Evolutionary conservation across 2,888 invertebrate genomes (phyloP).

Genomic region (Chymomyza caudatula): DNA sequence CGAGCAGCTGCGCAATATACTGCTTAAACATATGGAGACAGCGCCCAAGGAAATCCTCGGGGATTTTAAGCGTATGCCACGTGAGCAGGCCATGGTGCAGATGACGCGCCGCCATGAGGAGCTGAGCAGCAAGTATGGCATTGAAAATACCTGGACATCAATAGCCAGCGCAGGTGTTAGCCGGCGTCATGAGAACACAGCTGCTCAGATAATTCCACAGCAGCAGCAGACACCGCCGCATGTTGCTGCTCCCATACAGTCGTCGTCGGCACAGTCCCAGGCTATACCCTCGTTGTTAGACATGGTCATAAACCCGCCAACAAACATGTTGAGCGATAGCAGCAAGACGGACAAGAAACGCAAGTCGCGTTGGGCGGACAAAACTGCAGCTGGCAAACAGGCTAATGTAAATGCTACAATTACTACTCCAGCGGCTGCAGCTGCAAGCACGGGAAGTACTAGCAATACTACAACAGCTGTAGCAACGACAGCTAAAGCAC

Average conservation of each 20-base stretch:
- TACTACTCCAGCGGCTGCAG: not conserved
- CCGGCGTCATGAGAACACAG: conserved; percentile 34
- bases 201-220: conserved; percentile 19
- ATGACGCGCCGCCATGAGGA: conserved; percentile 79
- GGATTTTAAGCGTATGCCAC: conserved; percentile 90
- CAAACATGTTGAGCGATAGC: conserved; percentile 20
- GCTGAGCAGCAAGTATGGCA: conserved; percentile 78
- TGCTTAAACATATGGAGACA: conserved; percentile 89
- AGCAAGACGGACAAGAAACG: conserved; percentile 69
- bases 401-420: not conserved
- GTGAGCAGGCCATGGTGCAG: conserved; percentile 84
- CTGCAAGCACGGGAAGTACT: not conserved
- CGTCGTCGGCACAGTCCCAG: not conserved
- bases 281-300: conserved; percentile 76
- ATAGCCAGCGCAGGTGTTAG: conserved; percentile 37
- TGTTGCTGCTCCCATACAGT: not conserved
- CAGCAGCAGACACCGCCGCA: conserved; percentile 21
- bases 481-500: conserved; percentile 39
- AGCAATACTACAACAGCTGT: not conserved
- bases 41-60: conserved; percentile 94
- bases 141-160: conserved; percentile 69
- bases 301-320: conserved; percentile 76
- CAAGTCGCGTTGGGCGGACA: conserved; percentile 77
- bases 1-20: conserved; percentile 84
- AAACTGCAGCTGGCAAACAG: conserved; percentile 17